Base-by-base conservation (phyloP, 2,888 invertebrate genomes). In the Hypena proboscidalis region DNA sequence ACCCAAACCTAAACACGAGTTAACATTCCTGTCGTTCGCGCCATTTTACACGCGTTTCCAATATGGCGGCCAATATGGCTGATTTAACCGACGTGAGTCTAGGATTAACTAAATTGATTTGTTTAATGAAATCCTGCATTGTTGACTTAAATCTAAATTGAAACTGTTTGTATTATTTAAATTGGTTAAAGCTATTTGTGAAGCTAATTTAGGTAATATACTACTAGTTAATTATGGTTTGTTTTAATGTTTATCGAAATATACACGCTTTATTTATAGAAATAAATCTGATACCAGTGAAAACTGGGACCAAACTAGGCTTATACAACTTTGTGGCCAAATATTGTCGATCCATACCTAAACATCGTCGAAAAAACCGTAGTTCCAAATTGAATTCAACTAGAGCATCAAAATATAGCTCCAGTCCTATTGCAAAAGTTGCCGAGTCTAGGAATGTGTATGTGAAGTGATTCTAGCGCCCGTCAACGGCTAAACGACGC, bases 401-500 rank as follows among this genome's bases (percentile, higher is more conserved):
- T n/a, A n/a, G n/a, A n/a, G n/a, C n/a, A 17, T 17, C 3, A 17
- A 5, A 17, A 17, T 4, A 17, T 4, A 5, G 17, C 17, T 17
- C 4, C 17, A 17, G 3, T 4, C 4, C 20, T 17, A 31, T 39
- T 29, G 14, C 4, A 9, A 42, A 38, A 37, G 26, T 37, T 36
- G 36, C 15, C 7, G 22, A 41, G 22, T 23, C 23, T 34, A 48
- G 42, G 11, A 42, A 42, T 30, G 25, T 37, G 10, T 23, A 29
- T 30, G 40, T 54, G 58, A 65, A 59, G 62, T 66, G 64, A 67
- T 51, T 50, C 40, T 39, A 35, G 14, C 45, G 29, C 20, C 19
- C 44, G 43, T 37, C 63, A 62, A 57, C 53, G 43, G 40, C 57
- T 67, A 60, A 71, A 59, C 65, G 65, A 59, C 69, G 76, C 83